Conservation (phyloP, 2,888 invertebrate species). For the Pycnomerus fuliginosus region DNA sequence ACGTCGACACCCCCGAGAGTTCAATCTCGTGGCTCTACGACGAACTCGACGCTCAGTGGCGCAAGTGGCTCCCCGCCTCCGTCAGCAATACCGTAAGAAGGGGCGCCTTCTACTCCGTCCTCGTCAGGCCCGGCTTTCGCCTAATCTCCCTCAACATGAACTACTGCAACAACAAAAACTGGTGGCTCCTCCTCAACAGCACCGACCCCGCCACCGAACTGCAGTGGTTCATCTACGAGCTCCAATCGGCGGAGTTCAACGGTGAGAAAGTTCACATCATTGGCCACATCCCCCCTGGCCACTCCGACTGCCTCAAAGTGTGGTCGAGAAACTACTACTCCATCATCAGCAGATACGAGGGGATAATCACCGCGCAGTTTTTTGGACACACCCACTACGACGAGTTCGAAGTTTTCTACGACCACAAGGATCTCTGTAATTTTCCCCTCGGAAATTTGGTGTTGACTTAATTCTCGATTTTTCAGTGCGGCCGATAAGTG, state of each 20-base stretch:
- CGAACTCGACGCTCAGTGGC: slow-evolving; percentile 86
- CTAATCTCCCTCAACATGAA: slow-evolving; percentile 96
- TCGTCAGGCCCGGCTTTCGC: slow-evolving; percentile 85
- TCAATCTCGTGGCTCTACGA: slow-evolving; percentile 92
- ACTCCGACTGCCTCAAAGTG: slow-evolving; percentile 88
- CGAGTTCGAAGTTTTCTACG: slow-evolving; percentile 92
- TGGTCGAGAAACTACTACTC: slow-evolving; percentile 95
- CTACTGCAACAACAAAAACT: slow-evolving; percentile 93
- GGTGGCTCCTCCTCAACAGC: slow-evolving; percentile 92
- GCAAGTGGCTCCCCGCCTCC: slow-evolving; percentile 85
- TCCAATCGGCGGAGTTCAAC: slow-evolving; percentile 91
- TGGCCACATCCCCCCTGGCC: slow-evolving; percentile 95
- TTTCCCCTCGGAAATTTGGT: slow-evolving; percentile 6
- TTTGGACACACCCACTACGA: slow-evolving; percentile 93
- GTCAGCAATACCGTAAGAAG: slow-evolving; percentile 83
- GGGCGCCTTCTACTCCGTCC: slow-evolving; percentile 89
- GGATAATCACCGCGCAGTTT: slow-evolving; percentile 88
- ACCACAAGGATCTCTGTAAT: slow-evolving; percentile 73
- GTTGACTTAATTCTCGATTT: slow-evolving; percentile 6
- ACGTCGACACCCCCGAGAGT: slow-evolving; percentile 75
- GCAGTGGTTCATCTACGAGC: slow-evolving; percentile 92
- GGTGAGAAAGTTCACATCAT: slow-evolving; percentile 97
- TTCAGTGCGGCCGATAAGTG: slow-evolving; percentile 73
- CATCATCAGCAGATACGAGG: slow-evolving; percentile 84
- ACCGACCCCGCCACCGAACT: slow-evolving; percentile 95